These are phyloP conservation scores for Drosophila mulleri DNA, from an alignment of 2,888 invertebrate species.

Conservation along the genomic window DNA sequence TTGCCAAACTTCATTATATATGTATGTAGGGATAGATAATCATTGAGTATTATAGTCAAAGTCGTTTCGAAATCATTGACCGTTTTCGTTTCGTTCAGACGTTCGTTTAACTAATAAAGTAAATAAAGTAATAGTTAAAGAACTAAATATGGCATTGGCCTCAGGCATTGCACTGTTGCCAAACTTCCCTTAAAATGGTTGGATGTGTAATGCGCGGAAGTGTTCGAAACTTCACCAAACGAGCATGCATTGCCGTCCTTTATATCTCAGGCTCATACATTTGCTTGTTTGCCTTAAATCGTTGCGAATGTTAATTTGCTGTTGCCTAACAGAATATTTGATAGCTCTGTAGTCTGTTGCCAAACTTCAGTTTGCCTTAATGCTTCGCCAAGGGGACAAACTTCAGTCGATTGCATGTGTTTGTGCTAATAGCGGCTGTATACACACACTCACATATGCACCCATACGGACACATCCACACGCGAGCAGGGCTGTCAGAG, in stretches of 20 bases:
- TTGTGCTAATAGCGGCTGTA: not conserved
- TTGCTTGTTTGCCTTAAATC: not conserved
- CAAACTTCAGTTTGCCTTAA: not conserved
- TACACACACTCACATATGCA: not conserved
- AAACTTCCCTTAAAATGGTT: conserved; percentile 19
- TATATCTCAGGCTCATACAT: not conserved
- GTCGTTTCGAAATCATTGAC: no score
- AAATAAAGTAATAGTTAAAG: no score
- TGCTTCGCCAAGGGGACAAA: not conserved
- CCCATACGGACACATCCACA: not conserved
- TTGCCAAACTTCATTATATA: not conserved
- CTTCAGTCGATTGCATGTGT: not conserved
- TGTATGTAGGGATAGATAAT: not conserved
- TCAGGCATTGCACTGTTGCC: conserved; percentile 13
- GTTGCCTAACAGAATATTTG: not conserved
- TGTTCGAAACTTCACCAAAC: not conserved
- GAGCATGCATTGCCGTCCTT: not conserved
- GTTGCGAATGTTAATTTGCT: not conserved
- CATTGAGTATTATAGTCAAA: no score
- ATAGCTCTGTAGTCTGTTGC: not conserved
- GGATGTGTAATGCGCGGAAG: no score
- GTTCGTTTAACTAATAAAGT: no score
- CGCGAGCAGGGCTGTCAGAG: not conserved
- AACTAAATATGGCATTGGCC: no score
- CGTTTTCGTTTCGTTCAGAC: not conserved